phyloP scores from a whole-genome alignment of 2,797 vertebrate genomes.

The Semaprochilodus insignis region DNA sequence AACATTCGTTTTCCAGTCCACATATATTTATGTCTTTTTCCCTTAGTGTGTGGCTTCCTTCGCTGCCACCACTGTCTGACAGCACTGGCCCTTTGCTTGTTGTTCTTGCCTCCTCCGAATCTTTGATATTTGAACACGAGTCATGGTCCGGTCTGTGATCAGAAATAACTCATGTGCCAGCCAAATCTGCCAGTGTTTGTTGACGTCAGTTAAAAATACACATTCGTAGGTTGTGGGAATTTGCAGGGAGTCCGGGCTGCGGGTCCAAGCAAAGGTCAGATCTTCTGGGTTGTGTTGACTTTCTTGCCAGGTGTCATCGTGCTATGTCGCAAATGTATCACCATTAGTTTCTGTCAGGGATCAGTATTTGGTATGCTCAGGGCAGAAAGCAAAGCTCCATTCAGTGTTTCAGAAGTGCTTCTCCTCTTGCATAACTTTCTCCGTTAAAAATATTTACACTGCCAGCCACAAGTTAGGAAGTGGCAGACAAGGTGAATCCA shows the following conservation, averaged over 20 bases:
- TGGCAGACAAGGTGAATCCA: conserved; percentile 62
- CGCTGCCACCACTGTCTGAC: conserved; percentile 9
- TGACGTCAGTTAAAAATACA: conserved; percentile 3
- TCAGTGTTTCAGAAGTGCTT: conserved; percentile 37
- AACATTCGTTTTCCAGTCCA: conserved; percentile 26
- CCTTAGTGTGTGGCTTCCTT: conserved; percentile 23
- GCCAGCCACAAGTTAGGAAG: conserved; percentile 63
- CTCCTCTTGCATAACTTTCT: conserved; percentile 55
- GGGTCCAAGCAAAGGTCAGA: not conserved
- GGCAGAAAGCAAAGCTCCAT: conserved; percentile 8
- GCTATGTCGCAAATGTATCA: not conserved
- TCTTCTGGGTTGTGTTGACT: conserved; percentile 3
- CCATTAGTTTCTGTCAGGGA: not conserved
- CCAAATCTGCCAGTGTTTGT: not conserved
- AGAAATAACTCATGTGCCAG: not conserved
- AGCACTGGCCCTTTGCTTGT: conserved; percentile 25
- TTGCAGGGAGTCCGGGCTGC: not conserved
- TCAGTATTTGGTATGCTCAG: not conserved
- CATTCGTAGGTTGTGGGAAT: not conserved
- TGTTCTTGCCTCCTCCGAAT: conserved; percentile 16
- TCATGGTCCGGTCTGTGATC: conserved; percentile 14
- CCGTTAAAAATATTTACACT: conserved; percentile 65
- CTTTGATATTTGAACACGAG: not conserved
- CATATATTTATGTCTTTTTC: conserved; percentile 43
- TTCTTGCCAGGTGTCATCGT: conserved; percentile 24